Base-by-base conservation (phyloP, 2,888 invertebrate species). In the Dolomedes plantarius region DNA sequence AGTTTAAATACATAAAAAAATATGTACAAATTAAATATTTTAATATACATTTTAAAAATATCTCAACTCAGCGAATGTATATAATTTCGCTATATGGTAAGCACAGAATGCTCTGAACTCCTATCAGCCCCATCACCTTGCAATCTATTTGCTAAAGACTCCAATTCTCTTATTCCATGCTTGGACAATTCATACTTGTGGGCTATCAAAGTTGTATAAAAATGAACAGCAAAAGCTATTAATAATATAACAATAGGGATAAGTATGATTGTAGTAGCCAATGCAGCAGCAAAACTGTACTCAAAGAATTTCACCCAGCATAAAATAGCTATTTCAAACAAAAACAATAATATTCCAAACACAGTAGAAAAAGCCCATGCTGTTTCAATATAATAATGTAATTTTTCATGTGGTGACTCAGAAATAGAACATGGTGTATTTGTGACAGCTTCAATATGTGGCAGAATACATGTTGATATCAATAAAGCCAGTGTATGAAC, bases 361-460 rank as follows among this genome's bases (percentile, higher is more conserved):
- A 97, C 96, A 1, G 98, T 98, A 74, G 97, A 97, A 91, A 97
- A 97, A 27, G 96, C 95, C 98, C 98, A 98, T 0, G 98, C 97
- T 50, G 97, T 93, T 91, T 97, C 97, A 65, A 98, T 97, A 91
- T 96, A 93, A 89, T 90, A 90, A 83, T 92, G 91, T 91, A 92
- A 91, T 82, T 90, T 91, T 65, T 92, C 92, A 88, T 93, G 92
- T 0, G 92, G 92, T 5, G 92, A 92, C 88, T 92, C 92, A 6
- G 81, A 74, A 19, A 88, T 80, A 3, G 87, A 68, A 36, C 88
- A 79, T 27, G 96, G 77, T n/a, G 97, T 94, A 92, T 96, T 96
- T 90, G 96, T 96, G 78, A 97, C 95, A 0, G 97, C 97, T 91
- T 98, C 98, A 83, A 98, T 96, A 91, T 98, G 96, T 0, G 98